Conservation (phyloP, 2,888 invertebrate species). For the Drosophila eohydei region DNA sequence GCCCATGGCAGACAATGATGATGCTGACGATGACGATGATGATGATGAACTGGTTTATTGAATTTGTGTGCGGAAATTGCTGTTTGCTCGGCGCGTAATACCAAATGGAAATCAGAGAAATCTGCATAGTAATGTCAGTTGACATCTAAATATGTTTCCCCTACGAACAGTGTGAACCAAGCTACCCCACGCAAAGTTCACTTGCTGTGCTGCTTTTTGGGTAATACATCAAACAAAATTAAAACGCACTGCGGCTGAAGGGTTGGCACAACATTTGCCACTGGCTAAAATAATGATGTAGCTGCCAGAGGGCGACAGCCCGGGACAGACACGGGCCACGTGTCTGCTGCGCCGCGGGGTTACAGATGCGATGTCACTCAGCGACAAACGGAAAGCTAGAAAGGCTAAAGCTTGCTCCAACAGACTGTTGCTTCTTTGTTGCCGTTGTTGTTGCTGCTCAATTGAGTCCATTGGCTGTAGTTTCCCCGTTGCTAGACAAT, state of each 20-base stretch:
- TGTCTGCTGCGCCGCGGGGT: slow-evolving; percentile 45
- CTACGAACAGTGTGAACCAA: slow-evolving; percentile 4
- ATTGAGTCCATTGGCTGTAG: slow-evolving; percentile 70
- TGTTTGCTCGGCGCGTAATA: slow-evolving; percentile 38
- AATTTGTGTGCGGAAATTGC: slow-evolving; percentile 51
- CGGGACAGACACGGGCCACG: slow-evolving; percentile 45
- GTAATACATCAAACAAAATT: slow-evolving; percentile 78
- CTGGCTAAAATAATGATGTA: slow-evolving; percentile 67
- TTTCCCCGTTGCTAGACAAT: slow-evolving; percentile 57
- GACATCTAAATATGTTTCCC: slow-evolving; percentile 4
- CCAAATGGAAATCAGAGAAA: slow-evolving; percentile 66
- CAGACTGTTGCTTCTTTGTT: slow-evolving; percentile 65
- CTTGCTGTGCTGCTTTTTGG: background rate
- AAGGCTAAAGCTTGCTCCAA: slow-evolving; percentile 30
- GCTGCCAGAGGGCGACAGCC: background rate
- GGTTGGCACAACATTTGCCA: slow-evolving; percentile 57
- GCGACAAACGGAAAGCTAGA: slow-evolving; percentile 43
- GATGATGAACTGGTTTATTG: slow-evolving; percentile 52
- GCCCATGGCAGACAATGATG: slow-evolving; percentile 12
- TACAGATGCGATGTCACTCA: slow-evolving; percentile 56
- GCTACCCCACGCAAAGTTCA: slow-evolving; percentile 25
- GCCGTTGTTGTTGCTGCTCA: slow-evolving; percentile 51
- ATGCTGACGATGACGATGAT: slow-evolving; percentile 13
- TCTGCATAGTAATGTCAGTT: slow-evolving; percentile 63
- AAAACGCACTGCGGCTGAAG: slow-evolving; percentile 66